Base-by-base conservation (phyloP, 1,140 invertebrate genomes). In the Oppia nitens region DNA sequence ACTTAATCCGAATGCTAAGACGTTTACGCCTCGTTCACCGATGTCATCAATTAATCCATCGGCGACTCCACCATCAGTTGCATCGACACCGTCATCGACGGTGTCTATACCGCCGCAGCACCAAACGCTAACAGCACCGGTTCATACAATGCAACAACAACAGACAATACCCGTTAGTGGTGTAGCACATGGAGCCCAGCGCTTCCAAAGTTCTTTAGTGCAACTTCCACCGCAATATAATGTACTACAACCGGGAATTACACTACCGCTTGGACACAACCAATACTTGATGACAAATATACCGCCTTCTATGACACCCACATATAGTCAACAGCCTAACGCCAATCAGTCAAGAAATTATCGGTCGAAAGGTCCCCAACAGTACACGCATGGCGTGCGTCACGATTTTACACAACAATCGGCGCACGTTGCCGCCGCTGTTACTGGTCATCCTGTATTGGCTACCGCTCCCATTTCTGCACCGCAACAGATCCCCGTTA, bases 1-100 rank as follows among this genome's bases (percentile, higher is more conserved):
- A 0, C 74, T 89, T 29, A 89, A 89, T 77, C 85, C 86, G 28
- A 83, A 89, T 69, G 85, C 85, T 21, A 89, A 89, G 72, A 85
- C 87, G 73, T 89, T 88, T 73, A 73, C 77, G 17, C 78, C 84
- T 4, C 91, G 90, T 69, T 83, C 83, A 61, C 85, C 85, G 40
- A 17, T 53, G 59, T 52, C 61, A 40, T n/a, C 24, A 51, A 24
- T 53, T 53, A 20, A 53, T 26, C 3, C 26, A 20, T 53, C 51
- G 12, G 11, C 51, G 25, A 53, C 28, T 32, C 53, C 53, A 29
- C 53, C 25, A 45, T 40, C 52, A 26, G 3, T 24, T 40, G 23
- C 25, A 25, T 2, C 58, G 26, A 17, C 58, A 58, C 4, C 59
- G 50, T 17, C 56, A 57, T 23, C 55, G 2, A 45, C 55, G 47